Base-by-base conservation (phyloP, 2,113 vertebrate genomes). In the Anarrhichthys ocellatus region DNA sequence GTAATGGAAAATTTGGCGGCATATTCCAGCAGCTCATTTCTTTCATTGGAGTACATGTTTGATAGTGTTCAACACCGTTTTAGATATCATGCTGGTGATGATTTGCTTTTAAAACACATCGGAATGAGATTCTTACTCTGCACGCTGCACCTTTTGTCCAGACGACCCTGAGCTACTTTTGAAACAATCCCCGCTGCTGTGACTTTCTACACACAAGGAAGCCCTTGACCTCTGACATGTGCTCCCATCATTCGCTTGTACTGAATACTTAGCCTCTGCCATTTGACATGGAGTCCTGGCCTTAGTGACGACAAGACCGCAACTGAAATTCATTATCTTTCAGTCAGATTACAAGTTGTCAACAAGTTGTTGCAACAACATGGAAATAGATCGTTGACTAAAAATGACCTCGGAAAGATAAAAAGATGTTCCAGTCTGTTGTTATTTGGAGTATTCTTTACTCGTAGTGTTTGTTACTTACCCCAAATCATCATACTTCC, bases 191-290 rank as follows among this genome's bases (percentile, higher is more conserved):
- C 42, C 80, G 20, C 44, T 63, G 40, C 18, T 27, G 32, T 56
- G 32, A 65, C 34, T 71, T 66, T 64, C 20, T 20, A 46, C 44
- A 77, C 48, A 61, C 32, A 56, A n/a, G 69, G 13, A 80, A 67
- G 79, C 59, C 68, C 27, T 59, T 88, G 70, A 80, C 74, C 80
- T 76, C 67, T 78, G n/a, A 54, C 64, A 50, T 13, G 3, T 2
- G 64, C 36, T 70, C 7, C 38, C 36, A 40, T 66, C 1, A 36
- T 69, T 68, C 40, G 0, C 48, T 38, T 20, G 13, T 36, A 18
- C n/a, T 46, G 50, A 76, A 65, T 70, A 82, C 52, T 79, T 56
- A 80, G 44, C 61, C 32, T 24, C 34, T 63, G 62, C 74, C 44
- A 38, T 77, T 4, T 81, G 69, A 73, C 74, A 50, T 3, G 17